Evolutionary conservation across 2,888 invertebrate species (phyloP), one percentile per base, ranked within the genome.

Genomic region (Drosophila kokeensis): DNA sequence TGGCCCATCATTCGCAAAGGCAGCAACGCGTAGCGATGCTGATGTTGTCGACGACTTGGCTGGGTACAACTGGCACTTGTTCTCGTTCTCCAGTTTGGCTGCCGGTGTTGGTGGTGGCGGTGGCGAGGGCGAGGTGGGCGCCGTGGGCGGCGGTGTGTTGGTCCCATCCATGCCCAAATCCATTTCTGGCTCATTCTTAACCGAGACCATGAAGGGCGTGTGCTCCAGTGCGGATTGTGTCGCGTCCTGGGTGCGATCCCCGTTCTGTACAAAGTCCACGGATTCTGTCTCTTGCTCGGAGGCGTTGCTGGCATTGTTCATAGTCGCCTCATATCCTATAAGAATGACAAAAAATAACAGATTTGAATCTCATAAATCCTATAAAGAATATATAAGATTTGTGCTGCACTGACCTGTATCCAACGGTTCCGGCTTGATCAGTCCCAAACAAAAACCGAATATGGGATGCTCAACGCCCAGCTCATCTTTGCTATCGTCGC

Each of bases 361-460:
- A 45, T 15, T 45, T 15, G 4, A 45, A 24, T 21, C 15, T 2
- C 21, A 45, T 1, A 24, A 45, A 24, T 15, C 8, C 2, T 15
- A 27, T 8, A 24, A 45, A 2, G 24, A 24, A 45, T 42, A 42
- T 36, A 15, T 40, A 10, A 10, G 10, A 40, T 18, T 40, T 40
- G 2, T 40, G 18, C 40, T 40, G 4, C 27, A 61, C 81, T 79
- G 67, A 92, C 93, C 92, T 68, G 86, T 89, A 74, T 93, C 93
- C 5, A 81, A 40, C 0, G 93, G 93, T 58, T 92, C 92, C 29
- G 92, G 82, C 64, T 92, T 92, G 32, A 92, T 89, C 34, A 89
- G 77, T 1, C 93, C 92, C 74, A 93, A 78, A 58, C 93, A 92
- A 65, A 90, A 92, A 1, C 92, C 93, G 64, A 92, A 92, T 70